Evolutionary conservation across 2,113 vertebrate genomes (phyloP).

Genomic region (Psammodynastes pulverulentus): DNA sequence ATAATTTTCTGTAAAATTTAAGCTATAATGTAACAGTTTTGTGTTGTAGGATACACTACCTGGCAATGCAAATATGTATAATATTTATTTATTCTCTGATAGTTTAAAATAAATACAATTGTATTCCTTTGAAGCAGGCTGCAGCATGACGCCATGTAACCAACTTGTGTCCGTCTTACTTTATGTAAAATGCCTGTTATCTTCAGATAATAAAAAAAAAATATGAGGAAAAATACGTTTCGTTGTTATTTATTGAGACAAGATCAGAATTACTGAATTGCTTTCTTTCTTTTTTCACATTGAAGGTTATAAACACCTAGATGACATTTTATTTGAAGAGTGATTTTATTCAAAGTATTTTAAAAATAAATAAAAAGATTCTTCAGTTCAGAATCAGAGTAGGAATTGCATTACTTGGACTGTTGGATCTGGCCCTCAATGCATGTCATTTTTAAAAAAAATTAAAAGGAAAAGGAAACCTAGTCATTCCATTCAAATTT

Average conservation of each 20-base stretch:
- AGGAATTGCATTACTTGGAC: not conserved
- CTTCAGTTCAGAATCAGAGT: not conserved
- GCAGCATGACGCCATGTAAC: conserved; percentile 71
- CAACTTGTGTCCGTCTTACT: conserved; percentile 62
- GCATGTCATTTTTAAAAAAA: not conserved
- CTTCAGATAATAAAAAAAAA: conserved; percentile 67
- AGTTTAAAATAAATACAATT: conserved; percentile 62
- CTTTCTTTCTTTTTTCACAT: not conserved
- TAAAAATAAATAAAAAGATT: not conserved
- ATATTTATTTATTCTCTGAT: conserved; percentile 80
- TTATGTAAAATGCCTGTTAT: conserved; percentile 75
- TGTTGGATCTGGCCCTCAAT: not conserved
- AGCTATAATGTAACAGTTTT: conserved; percentile 71
- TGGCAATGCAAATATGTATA: conserved; percentile 63
- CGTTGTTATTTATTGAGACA: accelerated
- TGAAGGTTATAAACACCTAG: not conserved
- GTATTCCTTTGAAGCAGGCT: conserved; percentile 58
- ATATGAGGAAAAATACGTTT: conserved; percentile 1
- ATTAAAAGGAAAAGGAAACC: not conserved
- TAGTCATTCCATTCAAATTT: not conserved
- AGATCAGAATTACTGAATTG: not conserved
- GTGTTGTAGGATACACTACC: conserved; percentile 70
- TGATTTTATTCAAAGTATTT: not conserved
- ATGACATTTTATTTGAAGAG: not conserved
- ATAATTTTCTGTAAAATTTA: conserved; percentile 65